These are phyloP conservation scores for Microtus montanus DNA, from an alignment of 2,113 vertebrate species.

Conservation along the genomic window DNA sequence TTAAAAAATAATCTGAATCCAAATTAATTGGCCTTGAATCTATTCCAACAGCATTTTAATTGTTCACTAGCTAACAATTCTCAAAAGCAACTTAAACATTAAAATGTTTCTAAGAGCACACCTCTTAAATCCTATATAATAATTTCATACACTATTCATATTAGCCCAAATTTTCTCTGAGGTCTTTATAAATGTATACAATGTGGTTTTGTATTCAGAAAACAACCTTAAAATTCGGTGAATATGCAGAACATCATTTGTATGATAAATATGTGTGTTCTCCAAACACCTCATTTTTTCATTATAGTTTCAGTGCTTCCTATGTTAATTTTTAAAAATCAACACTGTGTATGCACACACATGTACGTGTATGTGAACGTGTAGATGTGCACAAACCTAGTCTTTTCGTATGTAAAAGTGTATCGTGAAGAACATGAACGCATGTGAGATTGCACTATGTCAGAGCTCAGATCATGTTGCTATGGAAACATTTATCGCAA, in stretches of 20 bases:
- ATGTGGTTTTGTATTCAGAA: slow-evolving; percentile 33
- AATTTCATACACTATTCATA: slow-evolving; percentile 66
- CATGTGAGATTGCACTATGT: too few relatives aligned
- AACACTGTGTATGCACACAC: background rate
- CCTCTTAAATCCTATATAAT: slow-evolving; percentile 8
- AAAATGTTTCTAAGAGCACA: slow-evolving; percentile 49
- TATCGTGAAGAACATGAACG: accelerated
- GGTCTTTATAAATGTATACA: slow-evolving; percentile 33
- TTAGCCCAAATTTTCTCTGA: slow-evolving; percentile 58
- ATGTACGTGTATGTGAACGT: background rate
- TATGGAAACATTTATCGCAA: background rate
- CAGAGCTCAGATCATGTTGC: background rate
- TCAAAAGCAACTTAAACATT: slow-evolving; percentile 56
- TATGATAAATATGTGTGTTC: background rate
- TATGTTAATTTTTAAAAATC: background rate
- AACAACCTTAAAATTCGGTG: slow-evolving; percentile 38
- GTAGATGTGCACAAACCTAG: background rate
- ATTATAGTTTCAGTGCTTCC: background rate
- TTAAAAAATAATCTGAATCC: slow-evolving; percentile 35
- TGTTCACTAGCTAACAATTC: slow-evolving; percentile 69
- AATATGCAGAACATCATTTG: background rate
- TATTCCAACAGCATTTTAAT: slow-evolving; percentile 70
- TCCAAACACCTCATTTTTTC: background rate
- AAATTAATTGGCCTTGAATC: slow-evolving; percentile 61
- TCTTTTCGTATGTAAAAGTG: background rate